Evolutionary conservation across 37 sponge, comb jelly and placozoan genomes (phyloP), one percentile per base, ranked within the genome.

Genomic region (Cladorhizidae sp.): DNA sequence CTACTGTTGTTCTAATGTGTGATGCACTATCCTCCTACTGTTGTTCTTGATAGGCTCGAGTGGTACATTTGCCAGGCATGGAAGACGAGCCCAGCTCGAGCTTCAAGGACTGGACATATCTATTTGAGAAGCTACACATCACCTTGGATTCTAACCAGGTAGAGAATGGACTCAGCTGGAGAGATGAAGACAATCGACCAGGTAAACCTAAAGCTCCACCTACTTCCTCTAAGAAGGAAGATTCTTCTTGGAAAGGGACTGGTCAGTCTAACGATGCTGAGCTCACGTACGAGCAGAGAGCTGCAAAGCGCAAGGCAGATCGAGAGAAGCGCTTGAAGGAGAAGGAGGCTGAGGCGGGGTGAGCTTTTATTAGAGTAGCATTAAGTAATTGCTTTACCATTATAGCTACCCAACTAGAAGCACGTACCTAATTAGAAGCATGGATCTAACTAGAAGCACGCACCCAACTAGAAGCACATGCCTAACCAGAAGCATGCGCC

Each of bases 21-120:
- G n/a, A n/a, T 29, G 7, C 21, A n/a, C 3, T 49, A 72, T 3
- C n/a, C 26, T n/a, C 6, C 3, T n/a, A 3, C 6, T 49, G 50
- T 42, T 20, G 5, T 50, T 35, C 21, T n/a, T 51, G 45, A 57
- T 63, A 92, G 92, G 92, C 92, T 39, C 42, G 76, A 21, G 88
- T 79, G 23, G 92, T 92, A 0, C 67, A 92, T 73, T 9, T 87
- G 72, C 92, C 92, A 37, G 85, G 81, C 2, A 92, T 92, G 92
- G 88, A 84, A n/a, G 88, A 92, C 51, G 92, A 78, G 36, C 92
- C 92, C 18, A 39, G 65, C 18, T 50, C 80, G 1, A 87, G 80
- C 0, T 92, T 92, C 70, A 73, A 83, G 17, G 75, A 87, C 84
- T 59, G 80, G 62, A 3, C 72, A 17, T 35, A 50, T 17, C 74